Percentiles rank a stretch among this genome's conserved stretches.
Evolutionary conservation across 1,140 invertebrate genomes (phyloP).

Genomic region (Cydia amplana): DNA sequence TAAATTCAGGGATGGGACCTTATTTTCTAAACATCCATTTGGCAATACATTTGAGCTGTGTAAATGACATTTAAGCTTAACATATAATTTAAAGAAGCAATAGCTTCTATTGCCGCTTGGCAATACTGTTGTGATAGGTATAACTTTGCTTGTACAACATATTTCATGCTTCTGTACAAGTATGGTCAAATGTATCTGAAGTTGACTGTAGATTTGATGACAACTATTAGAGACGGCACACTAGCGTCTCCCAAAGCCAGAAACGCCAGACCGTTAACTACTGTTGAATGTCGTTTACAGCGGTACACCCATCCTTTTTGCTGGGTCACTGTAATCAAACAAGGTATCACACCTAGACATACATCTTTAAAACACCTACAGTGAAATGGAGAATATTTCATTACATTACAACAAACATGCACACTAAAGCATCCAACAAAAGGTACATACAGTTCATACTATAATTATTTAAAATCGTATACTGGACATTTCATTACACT

Average conservation of each 20-base stretch:
- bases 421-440: constrained; percentile 29
- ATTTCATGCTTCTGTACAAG: too few species aligned
- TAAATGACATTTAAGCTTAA: constrained; percentile 39
- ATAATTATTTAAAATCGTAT: constrained; percentile 31
- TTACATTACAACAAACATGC: constrained; percentile 31
- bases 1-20: constrained; percentile 33
- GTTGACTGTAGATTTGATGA: too few species aligned
- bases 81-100: constrained; percentile 40
- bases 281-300: not conserved
- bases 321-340: not conserved
- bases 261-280: too few species aligned
- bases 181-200: too few species aligned
- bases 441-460: constrained; percentile 18
- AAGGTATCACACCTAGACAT: not conserved
- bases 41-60: constrained; percentile 65
- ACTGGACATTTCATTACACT: constrained; percentile 24
- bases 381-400: constrained; percentile 13
- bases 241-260: too few species aligned
- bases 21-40: constrained; percentile 60
- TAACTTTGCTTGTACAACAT: not conserved
- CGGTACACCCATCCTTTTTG: not conserved
- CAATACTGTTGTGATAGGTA: constrained; percentile 33
- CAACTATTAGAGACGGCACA: too few species aligned
- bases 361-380: constrained; percentile 32
- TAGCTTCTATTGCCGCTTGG: too few species aligned